Conservation (phyloP, 2,888 invertebrate genomes). For the Caenorhabditis panamensis region DNA sequence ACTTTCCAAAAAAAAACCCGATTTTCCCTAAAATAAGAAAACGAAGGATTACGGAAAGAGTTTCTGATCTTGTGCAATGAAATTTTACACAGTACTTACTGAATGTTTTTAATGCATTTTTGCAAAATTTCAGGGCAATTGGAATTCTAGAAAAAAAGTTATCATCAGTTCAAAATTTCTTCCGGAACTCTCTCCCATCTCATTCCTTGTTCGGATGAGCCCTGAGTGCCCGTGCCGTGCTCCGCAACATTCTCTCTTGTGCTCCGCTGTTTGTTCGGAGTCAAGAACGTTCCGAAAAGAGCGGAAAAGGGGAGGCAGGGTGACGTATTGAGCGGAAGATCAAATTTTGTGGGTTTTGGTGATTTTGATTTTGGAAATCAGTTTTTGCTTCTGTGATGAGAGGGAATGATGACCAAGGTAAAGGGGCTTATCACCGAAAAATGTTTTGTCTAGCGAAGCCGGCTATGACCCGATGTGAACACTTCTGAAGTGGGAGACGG, state of each 20-base stretch:
- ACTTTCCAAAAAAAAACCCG: too few relatives aligned
- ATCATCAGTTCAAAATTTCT: neutral
- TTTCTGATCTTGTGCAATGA: too few relatives aligned
- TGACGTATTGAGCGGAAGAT: neutral
- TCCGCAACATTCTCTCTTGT: conserved; percentile 40
- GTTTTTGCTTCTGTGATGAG: too few relatives aligned
- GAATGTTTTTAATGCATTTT: neutral
- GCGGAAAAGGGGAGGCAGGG: neutral
- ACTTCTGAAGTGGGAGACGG: neutral
- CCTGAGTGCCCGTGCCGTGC: conserved; percentile 1
- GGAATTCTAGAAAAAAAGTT: too few relatives aligned
- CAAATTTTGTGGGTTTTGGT: neutral
- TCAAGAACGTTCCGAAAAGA: conserved; percentile 14
- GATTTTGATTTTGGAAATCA: neutral
- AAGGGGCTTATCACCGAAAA: too few relatives aligned
- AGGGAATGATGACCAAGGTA: too few relatives aligned
- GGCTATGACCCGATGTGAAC: neutral
- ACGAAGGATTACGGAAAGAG: too few relatives aligned
- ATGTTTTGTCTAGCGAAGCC: too few relatives aligned
- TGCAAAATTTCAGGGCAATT: neutral
- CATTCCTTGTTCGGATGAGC: conserved; percentile 60
- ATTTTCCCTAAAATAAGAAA: too few relatives aligned
- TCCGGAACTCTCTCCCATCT: conserved; percentile 29
- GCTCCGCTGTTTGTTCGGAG: conserved; percentile 6
- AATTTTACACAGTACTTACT: too few relatives aligned